A percentile compares a stretch with the other conserved stretches of the same genome.
Conservation (phyloP, 2,888 invertebrate species). For the Tetragnatha montana region DNA sequence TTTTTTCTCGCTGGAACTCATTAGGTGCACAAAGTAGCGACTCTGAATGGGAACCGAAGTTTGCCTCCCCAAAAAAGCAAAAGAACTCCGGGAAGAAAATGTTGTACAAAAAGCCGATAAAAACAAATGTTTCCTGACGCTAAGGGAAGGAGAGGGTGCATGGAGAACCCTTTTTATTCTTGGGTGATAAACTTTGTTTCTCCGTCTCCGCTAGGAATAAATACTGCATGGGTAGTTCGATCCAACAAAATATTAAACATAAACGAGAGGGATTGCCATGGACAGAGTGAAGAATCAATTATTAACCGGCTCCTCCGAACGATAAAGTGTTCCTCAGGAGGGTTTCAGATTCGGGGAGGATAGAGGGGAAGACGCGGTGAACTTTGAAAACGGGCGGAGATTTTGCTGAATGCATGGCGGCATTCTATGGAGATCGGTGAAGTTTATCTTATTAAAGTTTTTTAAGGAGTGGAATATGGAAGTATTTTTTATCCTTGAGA, state of each 20-base stretch:
- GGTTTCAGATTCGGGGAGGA: neutral
- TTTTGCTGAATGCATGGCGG: neutral
- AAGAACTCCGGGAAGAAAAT: neutral
- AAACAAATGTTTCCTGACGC: neutral
- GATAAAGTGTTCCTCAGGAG: neutral
- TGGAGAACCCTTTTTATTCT: neutral
- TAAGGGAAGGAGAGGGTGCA: neutral
- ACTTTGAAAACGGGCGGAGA: neutral
- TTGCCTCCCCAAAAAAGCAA: neutral
- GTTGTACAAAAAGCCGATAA: neutral
- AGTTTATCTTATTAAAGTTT: too few species aligned
- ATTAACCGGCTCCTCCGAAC: slow-evolving; percentile 2
- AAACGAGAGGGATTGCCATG: neutral
- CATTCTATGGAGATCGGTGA: too few species aligned
- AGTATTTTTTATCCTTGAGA: too few species aligned
- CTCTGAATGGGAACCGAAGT: neutral
- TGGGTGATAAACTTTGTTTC: neutral
- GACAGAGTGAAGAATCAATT: neutral
- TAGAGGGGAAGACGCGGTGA: neutral
- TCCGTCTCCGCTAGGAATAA: neutral
- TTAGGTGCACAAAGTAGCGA: neutral
- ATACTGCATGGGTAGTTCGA: neutral
- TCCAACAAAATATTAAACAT: slow-evolving; percentile 16
- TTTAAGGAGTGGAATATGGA: too few species aligned
- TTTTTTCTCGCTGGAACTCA: neutral